These are phyloP conservation scores for Dugesia japonica DNA, from an alignment of 2,888 invertebrate genomes.

Conservation along the genomic window DNA sequence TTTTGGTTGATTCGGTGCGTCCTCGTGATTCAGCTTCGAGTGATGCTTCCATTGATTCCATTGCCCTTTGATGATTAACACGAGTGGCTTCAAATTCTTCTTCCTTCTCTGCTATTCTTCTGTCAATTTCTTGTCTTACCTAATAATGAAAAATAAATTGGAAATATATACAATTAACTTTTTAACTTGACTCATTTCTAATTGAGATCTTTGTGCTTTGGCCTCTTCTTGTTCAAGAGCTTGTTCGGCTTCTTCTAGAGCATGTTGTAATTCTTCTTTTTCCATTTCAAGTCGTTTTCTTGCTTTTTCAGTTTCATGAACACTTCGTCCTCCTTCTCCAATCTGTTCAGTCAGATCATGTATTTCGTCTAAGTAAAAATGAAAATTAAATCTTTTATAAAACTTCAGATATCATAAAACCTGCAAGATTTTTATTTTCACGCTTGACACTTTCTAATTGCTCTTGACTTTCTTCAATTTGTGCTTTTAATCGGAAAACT, in stretches of 20 bases:
- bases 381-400: no score
- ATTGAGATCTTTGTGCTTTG: conserved; percentile 73
- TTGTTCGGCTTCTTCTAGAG: conserved; percentile 93
- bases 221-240: conserved; percentile 99
- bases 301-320: conserved; percentile 96
- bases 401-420: no score
- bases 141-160: background rate
- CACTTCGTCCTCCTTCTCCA: conserved; percentile 96
- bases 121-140: conserved; percentile 96
- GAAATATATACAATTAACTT: background rate
- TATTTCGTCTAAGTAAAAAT: conserved; percentile 87
- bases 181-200: conserved; percentile 79
- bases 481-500: conserved; percentile 88
- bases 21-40: conserved; percentile 98
- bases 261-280: conserved; percentile 97
- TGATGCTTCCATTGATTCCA: conserved; percentile 98
- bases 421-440: conserved; percentile 84
- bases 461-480: conserved; percentile 88
- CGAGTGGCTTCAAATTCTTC: conserved; percentile 97
- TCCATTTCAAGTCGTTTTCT: conserved; percentile 94
- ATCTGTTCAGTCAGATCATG: conserved; percentile 98
- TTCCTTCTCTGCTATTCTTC: conserved; percentile 98
- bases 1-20: conserved; percentile 95
- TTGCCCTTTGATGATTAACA: conserved; percentile 96
- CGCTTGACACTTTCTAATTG: conserved; percentile 90